A percentile compares a stretch with the other conserved stretches of the same genome.
phyloP scores from a whole-genome alignment of 2,797 vertebrate species.

The Hybognathus amarus region DNA sequence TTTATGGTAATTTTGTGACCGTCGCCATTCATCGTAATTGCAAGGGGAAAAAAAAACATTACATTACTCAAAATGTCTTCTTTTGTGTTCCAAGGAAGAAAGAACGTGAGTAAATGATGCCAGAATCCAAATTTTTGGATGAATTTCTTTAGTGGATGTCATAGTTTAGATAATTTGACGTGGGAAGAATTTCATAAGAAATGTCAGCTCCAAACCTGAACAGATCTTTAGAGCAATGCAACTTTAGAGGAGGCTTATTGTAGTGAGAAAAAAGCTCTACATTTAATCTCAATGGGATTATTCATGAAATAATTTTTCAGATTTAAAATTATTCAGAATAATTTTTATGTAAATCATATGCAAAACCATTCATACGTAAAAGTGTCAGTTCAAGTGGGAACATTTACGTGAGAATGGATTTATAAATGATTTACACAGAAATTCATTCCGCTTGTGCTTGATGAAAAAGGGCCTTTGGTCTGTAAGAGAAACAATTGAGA shows the following conservation, averaged over 20 bases:
- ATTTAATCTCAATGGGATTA: conserved; percentile 21
- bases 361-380: not conserved
- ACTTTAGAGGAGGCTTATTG: not conserved
- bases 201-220: not conserved
- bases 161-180: not conserved
- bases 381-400: not conserved
- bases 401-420: not conserved
- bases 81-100: not conserved
- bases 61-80: not conserved
- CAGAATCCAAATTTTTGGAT: not conserved
- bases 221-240: not conserved
- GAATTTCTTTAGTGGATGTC: not conserved
- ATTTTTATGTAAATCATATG: not conserved
- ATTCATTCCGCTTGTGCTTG: not conserved
- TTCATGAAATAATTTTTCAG: too few species aligned
- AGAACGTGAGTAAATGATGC: not conserved
- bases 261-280: not conserved
- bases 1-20: not conserved
- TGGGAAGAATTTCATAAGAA: not conserved
- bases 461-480: not conserved
- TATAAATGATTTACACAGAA: not conserved
- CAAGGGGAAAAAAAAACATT: not conserved
- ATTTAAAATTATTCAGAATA: too few species aligned
- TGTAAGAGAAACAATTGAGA: conserved; percentile 11
- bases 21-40: not conserved